Percentiles rank a stretch among this genome's conserved stretches.
Evolutionary conservation across 2,888 invertebrate species (phyloP).

Genomic region (Monochamus alternatus): DNA sequence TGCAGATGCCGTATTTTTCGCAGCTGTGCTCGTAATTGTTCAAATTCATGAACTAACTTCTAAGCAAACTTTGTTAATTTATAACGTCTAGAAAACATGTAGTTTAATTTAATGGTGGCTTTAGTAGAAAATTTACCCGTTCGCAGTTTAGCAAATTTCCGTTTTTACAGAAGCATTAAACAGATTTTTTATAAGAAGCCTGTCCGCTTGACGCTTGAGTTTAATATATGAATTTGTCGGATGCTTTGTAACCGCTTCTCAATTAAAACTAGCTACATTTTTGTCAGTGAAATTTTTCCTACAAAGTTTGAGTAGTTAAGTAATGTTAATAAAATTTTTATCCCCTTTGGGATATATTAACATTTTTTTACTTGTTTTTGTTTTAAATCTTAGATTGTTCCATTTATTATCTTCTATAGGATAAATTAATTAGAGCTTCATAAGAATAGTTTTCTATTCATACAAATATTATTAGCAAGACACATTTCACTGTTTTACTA

Average conservation of each 20-base stretch:
- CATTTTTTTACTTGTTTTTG: no score
- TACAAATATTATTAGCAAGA: no score
- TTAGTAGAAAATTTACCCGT: conserved; percentile 34
- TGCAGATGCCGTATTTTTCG: conserved; percentile 55
- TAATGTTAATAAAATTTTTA: not conserved
- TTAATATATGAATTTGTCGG: conserved; percentile 10
- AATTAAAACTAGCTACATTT: conserved; percentile 1
- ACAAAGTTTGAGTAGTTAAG: not conserved
- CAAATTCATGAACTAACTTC: conserved; percentile 62
- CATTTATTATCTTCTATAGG: no score
- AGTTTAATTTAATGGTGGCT: conserved; percentile 59
- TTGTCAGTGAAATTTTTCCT: conserved; percentile 1
- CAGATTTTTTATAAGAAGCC: not conserved
- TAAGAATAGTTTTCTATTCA: no score
- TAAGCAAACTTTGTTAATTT: conserved; percentile 65
- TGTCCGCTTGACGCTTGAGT: not conserved
- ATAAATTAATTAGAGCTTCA: no score
- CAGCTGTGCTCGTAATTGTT: conserved; percentile 62
- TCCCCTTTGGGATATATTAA: not conserved
- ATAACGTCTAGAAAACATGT: conserved; percentile 64
- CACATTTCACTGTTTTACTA: no score
- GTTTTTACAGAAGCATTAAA: conserved; percentile 7
- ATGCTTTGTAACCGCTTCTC: conserved; percentile 1
- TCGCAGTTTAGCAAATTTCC: conserved; percentile 12
- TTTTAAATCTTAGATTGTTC: no score